phyloP scores from a whole-genome alignment of 2,113 vertebrate genomes.

The Coreoperca whiteheadi region DNA sequence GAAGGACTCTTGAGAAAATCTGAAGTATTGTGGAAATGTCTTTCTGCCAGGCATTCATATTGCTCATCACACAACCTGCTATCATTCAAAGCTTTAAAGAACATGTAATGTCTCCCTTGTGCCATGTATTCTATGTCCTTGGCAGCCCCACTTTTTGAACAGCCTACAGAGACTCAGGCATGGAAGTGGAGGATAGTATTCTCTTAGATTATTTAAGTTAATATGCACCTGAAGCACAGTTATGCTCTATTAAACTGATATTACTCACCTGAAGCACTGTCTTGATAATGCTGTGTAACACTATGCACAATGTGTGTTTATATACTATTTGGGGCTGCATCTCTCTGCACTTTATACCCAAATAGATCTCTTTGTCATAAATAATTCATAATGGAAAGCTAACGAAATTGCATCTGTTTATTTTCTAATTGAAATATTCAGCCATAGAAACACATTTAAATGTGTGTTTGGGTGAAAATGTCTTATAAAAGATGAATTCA shows the following conservation, averaged over 20 bases:
- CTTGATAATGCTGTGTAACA: constrained; percentile 22
- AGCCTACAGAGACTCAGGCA: constrained; percentile 7
- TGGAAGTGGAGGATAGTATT: not conserved
- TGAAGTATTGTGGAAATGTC: constrained; percentile 16
- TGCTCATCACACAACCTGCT: constrained; percentile 20
- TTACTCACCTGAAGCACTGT: constrained; percentile 9
- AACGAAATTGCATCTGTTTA: not conserved
- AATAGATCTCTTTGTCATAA: constrained; percentile 19
- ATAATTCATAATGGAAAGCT: constrained; percentile 24
- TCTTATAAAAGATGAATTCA: not conserved
- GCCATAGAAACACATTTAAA: not conserved
- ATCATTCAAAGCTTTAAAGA: constrained; percentile 45
- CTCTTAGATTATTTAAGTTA: constrained; percentile 26
- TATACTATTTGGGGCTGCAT: not conserved
- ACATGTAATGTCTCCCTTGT: constrained; percentile 34
- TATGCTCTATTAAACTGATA: constrained; percentile 8
- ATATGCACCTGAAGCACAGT: constrained; percentile 28
- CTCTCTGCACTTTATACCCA: constrained; percentile 19
- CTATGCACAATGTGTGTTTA: not conserved
- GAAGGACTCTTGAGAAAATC: constrained; percentile 18
- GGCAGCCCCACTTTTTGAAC: constrained; percentile 5
- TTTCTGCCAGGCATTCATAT: constrained; percentile 30
- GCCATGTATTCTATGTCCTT: constrained; percentile 51
- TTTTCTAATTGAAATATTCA: constrained; percentile 11
- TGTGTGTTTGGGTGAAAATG: not conserved